Conservation (phyloP, 2,797 vertebrate species). For the Darevskia nairensis region DNA sequence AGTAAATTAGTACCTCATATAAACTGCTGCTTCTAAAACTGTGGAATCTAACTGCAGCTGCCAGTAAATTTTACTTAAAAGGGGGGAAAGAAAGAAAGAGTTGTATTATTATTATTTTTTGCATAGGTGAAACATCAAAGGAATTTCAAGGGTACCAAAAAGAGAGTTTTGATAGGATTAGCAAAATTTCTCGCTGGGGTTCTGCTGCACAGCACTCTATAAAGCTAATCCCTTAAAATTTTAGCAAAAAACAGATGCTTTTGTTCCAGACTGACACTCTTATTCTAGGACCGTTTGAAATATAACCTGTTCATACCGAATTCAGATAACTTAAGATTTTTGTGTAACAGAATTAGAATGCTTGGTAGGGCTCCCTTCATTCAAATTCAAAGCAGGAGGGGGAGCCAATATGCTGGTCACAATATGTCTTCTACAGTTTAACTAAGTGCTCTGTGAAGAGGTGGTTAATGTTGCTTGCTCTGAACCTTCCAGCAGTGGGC, state of each 20-base stretch:
- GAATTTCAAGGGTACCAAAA: slow-evolving; percentile 5
- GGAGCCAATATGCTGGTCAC: neutral
- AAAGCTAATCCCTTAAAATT: neutral
- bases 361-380: neutral
- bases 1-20: too few relatives aligned
- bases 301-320: slow-evolving; percentile 1
- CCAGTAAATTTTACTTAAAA: neutral
- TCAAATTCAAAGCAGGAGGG: neutral
- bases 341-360: neutral
- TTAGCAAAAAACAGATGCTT: neutral
- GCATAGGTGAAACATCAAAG: neutral
- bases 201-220: neutral
- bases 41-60: neutral
- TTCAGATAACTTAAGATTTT: neutral
- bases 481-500: neutral
- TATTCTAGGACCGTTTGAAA: neutral
- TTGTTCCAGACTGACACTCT: slow-evolving; percentile 1
- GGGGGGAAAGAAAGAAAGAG: neutral
- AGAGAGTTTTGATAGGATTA: slow-evolving; percentile 1
- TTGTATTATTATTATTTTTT: neutral
- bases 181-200: neutral
- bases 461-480: neutral
- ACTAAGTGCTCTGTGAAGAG: neutral
- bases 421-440: neutral
- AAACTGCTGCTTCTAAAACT: neutral